Percentiles rank a stretch among this genome's conserved stretches.
phyloP scores from a whole-genome alignment of 1,140 invertebrate species.

The Drosophila mauritiana region DNA sequence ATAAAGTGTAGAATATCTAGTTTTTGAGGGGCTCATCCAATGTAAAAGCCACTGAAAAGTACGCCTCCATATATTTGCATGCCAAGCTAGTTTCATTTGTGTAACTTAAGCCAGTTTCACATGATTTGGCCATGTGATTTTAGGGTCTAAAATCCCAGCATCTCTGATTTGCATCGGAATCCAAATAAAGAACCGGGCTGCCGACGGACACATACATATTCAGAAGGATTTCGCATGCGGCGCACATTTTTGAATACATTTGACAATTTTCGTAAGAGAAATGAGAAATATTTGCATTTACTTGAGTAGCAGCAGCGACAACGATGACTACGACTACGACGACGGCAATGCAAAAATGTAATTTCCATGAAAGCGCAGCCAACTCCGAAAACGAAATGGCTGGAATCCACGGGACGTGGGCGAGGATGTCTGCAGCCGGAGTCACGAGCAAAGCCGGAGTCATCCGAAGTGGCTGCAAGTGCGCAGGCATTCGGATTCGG shows the following conservation, averaged over 20 bases:
- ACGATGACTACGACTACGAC: conserved; percentile 21
- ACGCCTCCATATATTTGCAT: background rate
- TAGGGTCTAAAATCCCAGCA: conserved; percentile 48
- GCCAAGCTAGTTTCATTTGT: background rate
- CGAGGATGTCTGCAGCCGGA: conserved; percentile 5
- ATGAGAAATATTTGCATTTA: conserved; percentile 83
- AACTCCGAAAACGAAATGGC: conserved; percentile 11
- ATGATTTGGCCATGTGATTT: conserved; percentile 42
- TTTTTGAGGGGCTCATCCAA: background rate
- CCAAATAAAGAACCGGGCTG: conserved; percentile 33
- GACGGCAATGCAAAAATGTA: conserved; percentile 77
- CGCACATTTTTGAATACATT: conserved; percentile 82
- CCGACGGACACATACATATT: conserved; percentile 65
- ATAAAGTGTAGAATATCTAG: conserved; percentile 9
- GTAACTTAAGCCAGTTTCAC: conserved; percentile 27
- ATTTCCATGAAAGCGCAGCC: conserved; percentile 78
- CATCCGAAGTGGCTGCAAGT: conserved; percentile 70
- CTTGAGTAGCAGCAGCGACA: conserved; percentile 74
- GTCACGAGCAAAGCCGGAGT: conserved; percentile 47
- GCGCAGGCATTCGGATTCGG: conserved; percentile 60
- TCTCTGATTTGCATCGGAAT: conserved; percentile 37
- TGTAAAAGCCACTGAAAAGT: too few relatives aligned
- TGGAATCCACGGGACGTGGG: background rate
- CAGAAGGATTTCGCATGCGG: conserved; percentile 80
- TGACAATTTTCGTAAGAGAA: conserved; percentile 81